Conservation (phyloP, 2,888 invertebrate species). For the Tipula lateralis region DNA sequence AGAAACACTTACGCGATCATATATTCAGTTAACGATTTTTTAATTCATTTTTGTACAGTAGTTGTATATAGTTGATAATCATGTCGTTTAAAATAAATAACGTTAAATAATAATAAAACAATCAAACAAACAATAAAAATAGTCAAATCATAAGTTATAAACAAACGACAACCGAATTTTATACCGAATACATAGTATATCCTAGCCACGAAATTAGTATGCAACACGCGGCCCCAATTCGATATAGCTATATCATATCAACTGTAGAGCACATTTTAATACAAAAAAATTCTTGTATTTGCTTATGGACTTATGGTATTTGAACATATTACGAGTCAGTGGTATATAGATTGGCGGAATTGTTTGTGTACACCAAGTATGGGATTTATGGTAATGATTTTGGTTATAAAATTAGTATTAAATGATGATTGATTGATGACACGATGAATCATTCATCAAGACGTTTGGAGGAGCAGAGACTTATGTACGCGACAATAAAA, state of each 20-base stretch:
- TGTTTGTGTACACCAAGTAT: background rate
- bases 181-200: background rate
- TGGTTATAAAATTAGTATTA: background rate
- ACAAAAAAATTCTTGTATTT: background rate
- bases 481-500: no score
- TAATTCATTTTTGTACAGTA: background rate
- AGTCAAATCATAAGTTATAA: background rate
- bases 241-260: background rate
- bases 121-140: constrained; percentile 11
- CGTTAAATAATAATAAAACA: constrained; percentile 1
- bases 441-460: background rate
- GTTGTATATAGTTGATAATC: background rate
- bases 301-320: background rate
- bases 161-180: background rate
- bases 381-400: background rate
- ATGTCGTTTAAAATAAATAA: background rate
- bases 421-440: background rate
- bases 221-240: background rate
- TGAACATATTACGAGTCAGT: background rate
- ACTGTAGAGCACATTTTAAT: constrained; percentile 13
- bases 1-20: background rate
- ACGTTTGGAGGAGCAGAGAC: background rate
- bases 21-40: background rate
- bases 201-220: background rate
- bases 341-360: background rate